Base-by-base conservation (phyloP, 2,797 vertebrate species). In the Acipenser ruthenus region DNA sequence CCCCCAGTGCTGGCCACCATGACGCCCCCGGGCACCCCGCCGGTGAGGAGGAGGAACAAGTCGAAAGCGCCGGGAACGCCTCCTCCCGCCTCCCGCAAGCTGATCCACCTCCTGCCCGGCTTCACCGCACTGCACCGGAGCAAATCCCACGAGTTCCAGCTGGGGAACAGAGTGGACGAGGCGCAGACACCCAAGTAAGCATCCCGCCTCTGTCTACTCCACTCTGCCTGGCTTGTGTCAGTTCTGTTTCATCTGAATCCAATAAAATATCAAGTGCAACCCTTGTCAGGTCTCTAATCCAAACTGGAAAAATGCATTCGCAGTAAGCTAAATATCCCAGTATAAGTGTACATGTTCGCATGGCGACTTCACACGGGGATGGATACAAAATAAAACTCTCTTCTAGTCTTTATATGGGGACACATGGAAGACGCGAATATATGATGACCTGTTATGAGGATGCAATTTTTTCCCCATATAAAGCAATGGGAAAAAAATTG, bases 111-210 rank as follows among this genome's bases (percentile, higher is more conserved):
- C 78, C 82, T 98, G 76, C 96, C 96, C 0, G 95, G 95, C 0
- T 98, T 99, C 87, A 97, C 94, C 0, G 88, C 93, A 0, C 84
- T 99, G 79, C 97, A 99, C 75, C 92, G 97, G 64, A 99, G 96
- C 91, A 99, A 99, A 65, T 99, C 97, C 9, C 97, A 99, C 0
- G 97, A 99, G 80, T 99, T 98, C 85, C 97, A 99, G 90, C 87
- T 99, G 75, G 96, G 92, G 0, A 94, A 96, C 75, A 93, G 95
- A 0, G 73, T 96, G 77, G 96, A 97, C 0, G 95, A 98, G 73
- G 86, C 85, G 0, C 93, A 93, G 78, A 96, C 93, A 0, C 95
- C 95, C 82, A 97, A 95, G 96, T 98, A 89, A 97, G 95, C 84
- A 64, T 58, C 2, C n/a, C 37, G 64, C 6, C 63, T 65, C 68